Conservation (phyloP, 2,113 vertebrate genomes). For the Poicephalus gulielmi region DNA sequence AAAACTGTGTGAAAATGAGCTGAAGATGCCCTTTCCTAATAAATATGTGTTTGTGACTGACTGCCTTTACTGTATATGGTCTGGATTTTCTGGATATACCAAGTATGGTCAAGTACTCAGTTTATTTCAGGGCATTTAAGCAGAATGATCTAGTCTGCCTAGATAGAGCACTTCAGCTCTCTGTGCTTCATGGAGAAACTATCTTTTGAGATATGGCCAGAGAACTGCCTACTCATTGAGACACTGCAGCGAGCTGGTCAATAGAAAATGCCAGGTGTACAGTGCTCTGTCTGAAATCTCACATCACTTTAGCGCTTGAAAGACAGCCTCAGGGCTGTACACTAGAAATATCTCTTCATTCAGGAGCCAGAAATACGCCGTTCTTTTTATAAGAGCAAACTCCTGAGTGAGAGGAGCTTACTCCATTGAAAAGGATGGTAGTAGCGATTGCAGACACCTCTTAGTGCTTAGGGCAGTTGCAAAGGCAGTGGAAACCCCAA, state of each 20-base stretch:
- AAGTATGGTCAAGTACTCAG: background rate
- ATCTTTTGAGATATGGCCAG: background rate
- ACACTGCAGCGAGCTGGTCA: background rate
- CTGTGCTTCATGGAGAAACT: background rate
- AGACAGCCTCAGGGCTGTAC: background rate
- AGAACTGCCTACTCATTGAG: background rate
- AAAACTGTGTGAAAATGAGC: background rate
- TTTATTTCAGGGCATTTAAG: background rate
- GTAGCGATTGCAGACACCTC: background rate
- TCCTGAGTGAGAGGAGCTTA: background rate
- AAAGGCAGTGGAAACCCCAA: fast-evolving
- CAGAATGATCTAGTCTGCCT: background rate
- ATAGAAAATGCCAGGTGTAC: background rate
- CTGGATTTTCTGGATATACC: background rate
- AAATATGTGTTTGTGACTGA: background rate
- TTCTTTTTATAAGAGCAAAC: background rate
- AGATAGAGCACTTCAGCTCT: background rate
- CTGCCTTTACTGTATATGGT: background rate
- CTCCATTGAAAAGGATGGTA: background rate
- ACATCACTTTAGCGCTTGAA: background rate
- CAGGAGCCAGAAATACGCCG: background rate
- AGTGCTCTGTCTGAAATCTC: background rate
- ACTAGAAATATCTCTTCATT: background rate
- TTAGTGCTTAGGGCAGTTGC: background rate
- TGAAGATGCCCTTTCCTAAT: background rate